phyloP scores from a whole-genome alignment of 2,797 vertebrate species.

The Corythornis leucogaster region DNA sequence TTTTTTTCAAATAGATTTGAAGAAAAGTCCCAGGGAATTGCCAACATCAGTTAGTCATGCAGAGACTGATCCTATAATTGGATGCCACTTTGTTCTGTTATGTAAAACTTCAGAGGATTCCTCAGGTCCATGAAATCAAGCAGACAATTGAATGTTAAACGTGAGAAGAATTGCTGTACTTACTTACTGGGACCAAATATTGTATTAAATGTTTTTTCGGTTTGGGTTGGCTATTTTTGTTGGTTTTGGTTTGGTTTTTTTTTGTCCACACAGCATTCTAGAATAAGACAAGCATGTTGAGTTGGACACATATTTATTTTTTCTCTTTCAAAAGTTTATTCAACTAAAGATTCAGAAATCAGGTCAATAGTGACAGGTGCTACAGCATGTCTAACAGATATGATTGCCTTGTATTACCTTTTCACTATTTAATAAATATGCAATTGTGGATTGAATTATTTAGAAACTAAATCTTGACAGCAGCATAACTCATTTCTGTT shows the following conservation, averaged over 20 bases:
- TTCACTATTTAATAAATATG: neutral
- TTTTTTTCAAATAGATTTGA: neutral
- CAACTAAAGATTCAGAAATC: neutral
- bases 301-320: neutral
- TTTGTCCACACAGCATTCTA: neutral
- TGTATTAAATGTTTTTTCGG: neutral
- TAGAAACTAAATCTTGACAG: neutral
- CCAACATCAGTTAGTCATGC: neutral
- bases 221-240: too few relatives aligned
- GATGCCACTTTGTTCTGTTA: neutral
- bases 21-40: neutral
- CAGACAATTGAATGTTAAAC: neutral
- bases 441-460: neutral
- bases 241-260: neutral
- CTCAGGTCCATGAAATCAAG: neutral
- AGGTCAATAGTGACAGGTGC: neutral
- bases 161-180: neutral
- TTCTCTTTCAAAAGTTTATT: neutral
- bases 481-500: neutral
- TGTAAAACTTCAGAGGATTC: neutral
- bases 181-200: neutral
- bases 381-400: neutral
- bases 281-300: neutral
- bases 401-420: neutral
- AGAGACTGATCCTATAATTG: neutral